Evolutionary conservation across 64 coral and sea anemone genomes (phyloP), one percentile per base, ranked within the genome.

Genomic region (Trachythela sp.): DNA sequence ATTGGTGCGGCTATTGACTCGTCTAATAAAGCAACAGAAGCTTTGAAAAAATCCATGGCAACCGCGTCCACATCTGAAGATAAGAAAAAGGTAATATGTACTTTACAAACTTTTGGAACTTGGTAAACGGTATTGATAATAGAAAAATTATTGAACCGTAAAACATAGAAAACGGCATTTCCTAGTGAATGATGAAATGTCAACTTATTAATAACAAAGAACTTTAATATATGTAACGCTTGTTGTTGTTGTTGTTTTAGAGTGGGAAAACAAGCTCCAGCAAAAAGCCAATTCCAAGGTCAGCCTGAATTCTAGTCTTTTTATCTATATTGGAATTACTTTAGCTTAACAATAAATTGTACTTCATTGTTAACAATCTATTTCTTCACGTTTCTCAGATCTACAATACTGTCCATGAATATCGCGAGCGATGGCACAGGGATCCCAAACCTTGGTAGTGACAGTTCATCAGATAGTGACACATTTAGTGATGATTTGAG

Each of bases 11-110:
- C 95, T 43, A 97, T 97, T 84, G 91, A 89, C 54, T 83, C 91
- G 40, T 88, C 91, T 70, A 97, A 97, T 64, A 92, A 94, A 42
- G 95, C 95, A 2, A 94, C 95, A 18, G 93, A 97, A 43, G 95
- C 95, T 24, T 88, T 97, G 48, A 91, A 94, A 20, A 90, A 94
- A 80, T 91, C 93, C 38, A 90, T 91, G 17, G 51, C 72, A 1
- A 59, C 54, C 33, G 59, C 84, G 9, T 35, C 77, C 37, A 38
- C 48, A 8, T 85, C 91, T 34, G 88, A 86, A 39, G 38, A 76
- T 15, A 97, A 91, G 39, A 35, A 85, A 38, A 39, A 37, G 31
- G 75, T 80, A 80, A 80, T 26, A 31, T n/a, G n/a, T n/a, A n/a
- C 6, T 68, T 22, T 68, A 14, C 30, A n/a, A 31, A 6, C 30